These are phyloP conservation scores for Stegana nigrithorax DNA, from an alignment of 2,888 invertebrate genomes.

Conservation along the genomic window DNA sequence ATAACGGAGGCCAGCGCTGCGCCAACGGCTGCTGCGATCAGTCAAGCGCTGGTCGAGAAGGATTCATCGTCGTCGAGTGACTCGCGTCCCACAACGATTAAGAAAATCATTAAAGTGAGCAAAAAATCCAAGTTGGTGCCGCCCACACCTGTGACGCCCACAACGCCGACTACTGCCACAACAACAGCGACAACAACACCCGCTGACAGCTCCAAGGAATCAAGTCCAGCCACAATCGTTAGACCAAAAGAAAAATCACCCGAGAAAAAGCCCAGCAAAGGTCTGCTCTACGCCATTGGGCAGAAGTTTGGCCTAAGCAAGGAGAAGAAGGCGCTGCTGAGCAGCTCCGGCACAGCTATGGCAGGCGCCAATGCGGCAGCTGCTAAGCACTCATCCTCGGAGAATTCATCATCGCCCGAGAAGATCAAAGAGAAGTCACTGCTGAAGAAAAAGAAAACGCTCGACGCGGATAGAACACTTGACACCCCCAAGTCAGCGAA, in stretches of 20 bases:
- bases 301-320: constrained; percentile 75
- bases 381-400: constrained; percentile 54
- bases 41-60: constrained; percentile 30
- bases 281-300: constrained; percentile 79
- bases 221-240: constrained; percentile 46
- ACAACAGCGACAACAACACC: constrained; percentile 40
- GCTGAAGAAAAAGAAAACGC: constrained; percentile 69
- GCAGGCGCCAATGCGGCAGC: constrained; percentile 42
- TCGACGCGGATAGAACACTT: constrained; percentile 31
- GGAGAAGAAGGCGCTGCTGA: constrained; percentile 50
- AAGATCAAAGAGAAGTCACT: constrained; percentile 59
- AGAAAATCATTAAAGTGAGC: constrained; percentile 53
- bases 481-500: constrained; percentile 13
- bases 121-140: constrained; percentile 61
- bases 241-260: constrained; percentile 66
- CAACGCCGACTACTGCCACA: constrained; percentile 41
- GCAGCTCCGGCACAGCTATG: constrained; percentile 21
- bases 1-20: constrained; percentile 36
- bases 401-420: constrained; percentile 43
- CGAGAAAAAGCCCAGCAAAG: constrained; percentile 74
- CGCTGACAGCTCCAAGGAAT: constrained; percentile 59
- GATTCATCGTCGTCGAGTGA: constrained; percentile 47
- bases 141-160: constrained; percentile 49
- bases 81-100: constrained; percentile 43
- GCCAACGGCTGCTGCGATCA: constrained; percentile 40